These are phyloP conservation scores for Tachystola acroxantha DNA, from an alignment of 2,888 invertebrate species.

Conservation along the genomic window DNA sequence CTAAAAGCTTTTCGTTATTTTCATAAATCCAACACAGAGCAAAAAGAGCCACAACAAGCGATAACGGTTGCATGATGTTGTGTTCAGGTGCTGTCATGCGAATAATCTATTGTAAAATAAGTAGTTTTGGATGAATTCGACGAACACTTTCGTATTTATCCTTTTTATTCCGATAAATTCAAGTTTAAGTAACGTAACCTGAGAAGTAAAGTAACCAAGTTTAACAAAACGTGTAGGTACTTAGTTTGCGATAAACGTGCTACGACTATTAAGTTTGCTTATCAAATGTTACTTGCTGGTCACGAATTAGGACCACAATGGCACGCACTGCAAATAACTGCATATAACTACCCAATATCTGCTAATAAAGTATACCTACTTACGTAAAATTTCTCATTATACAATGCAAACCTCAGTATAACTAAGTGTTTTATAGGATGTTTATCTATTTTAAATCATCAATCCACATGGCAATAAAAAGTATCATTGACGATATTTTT, in stretches of 20 bases:
- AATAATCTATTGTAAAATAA: conserved; percentile 32
- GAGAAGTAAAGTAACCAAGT: conserved; percentile 29
- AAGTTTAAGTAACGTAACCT: conserved; percentile 17
- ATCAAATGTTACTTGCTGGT: conserved; percentile 35
- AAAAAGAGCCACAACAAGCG: conserved; percentile 28
- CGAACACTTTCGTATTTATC: conserved; percentile 1
- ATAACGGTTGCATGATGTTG: conserved; percentile 44
- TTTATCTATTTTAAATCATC: no score
- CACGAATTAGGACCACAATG: conserved; percentile 51
- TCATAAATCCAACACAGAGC: conserved; percentile 13
- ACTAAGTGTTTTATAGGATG: no score
- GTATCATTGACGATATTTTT: no score
- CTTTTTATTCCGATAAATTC: not conserved
- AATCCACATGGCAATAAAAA: no score
- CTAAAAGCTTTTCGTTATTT: conserved; percentile 26
- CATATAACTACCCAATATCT: conserved; percentile 13
- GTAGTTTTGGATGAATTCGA: conserved; percentile 12
- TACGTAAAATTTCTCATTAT: no score
- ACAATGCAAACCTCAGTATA: no score
- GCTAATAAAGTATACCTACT: no score
- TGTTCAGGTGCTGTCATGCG: conserved; percentile 32
- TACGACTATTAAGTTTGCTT: conserved; percentile 32
- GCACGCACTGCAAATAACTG: conserved; percentile 45
- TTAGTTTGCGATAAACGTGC: conserved; percentile 49
- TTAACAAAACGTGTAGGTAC: conserved; percentile 27